Evolutionary conservation across 2,797 vertebrate genomes (phyloP), one percentile per base, ranked within the genome.

Genomic region (Nyctalus aviator): DNA sequence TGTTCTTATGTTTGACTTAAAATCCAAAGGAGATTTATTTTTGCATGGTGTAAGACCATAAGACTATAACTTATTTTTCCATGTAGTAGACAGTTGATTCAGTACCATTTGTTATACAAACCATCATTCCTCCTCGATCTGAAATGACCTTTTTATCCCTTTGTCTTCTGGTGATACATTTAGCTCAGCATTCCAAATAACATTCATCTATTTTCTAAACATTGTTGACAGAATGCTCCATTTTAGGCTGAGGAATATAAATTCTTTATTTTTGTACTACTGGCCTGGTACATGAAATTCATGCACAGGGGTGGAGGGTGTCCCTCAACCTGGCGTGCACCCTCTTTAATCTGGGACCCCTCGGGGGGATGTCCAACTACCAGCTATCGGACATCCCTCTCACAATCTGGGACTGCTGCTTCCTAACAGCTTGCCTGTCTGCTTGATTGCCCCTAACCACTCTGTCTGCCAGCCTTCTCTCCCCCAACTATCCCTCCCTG

Each of bases 1-100:
- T 90, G 69, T 94, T 41, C 44, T 78, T 41, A 13, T 91, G 57
- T 57, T 96, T 84, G 84, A 62, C 62, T 82, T 73, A 57, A 73
- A 91, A n/a, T 48, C 55, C 53, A 64, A 84, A 73, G 46, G 37
- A 8, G 8, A 44, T 90, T 95, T 81, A 32, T 50, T 93, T 94
- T 83, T 82, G 64, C n/a, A n/a, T 44, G 55, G 8, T 55, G 53
- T 55, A 55, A 3, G 41, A 55, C 44, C 55, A 17, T 66, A 59
- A 20, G 48, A 68, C 72, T 27, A 41, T 83, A 11, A 27, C 23
- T 87, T 48, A 69, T 57, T 83, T 77, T 55, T 23, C 18, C 62
- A 3, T 46, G 20, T 14, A n/a, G 53, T 46, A 86, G 18, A 35
- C 37, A 57, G 48, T 76, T 64, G 57, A 62, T 30, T 46, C 21